Evolutionary conservation across 2,797 vertebrate genomes (phyloP).

Genomic region (Anguilla megastoma): DNA sequence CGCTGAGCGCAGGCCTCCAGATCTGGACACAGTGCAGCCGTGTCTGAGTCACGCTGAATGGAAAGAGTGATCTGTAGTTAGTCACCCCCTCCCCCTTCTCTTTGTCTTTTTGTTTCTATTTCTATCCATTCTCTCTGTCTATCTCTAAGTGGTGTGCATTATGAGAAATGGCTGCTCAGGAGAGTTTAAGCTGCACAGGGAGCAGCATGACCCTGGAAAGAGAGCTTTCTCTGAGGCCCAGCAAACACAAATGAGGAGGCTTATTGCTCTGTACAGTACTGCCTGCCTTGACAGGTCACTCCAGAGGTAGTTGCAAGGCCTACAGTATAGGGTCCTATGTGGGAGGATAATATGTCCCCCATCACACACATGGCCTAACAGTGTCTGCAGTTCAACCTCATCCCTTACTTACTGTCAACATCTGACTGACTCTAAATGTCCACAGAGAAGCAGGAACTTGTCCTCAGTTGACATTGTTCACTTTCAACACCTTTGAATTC

Average conservation of each 20-base stretch:
- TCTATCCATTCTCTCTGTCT: neutral
- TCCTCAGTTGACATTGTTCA: conserved; percentile 12
- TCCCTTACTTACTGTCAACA: neutral
- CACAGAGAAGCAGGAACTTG: neutral
- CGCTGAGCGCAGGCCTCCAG: neutral
- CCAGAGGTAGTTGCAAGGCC: neutral
- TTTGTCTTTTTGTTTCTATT: conserved; percentile 18
- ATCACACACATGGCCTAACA: neutral
- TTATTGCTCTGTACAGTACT: neutral
- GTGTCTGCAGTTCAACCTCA: conserved; percentile 7
- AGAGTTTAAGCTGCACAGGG: neutral
- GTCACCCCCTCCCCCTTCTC: neutral
- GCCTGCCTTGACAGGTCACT: neutral
- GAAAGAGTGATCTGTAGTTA: conserved; percentile 7
- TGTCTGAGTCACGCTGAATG: conserved; percentile 4
- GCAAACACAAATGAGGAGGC: neutral
- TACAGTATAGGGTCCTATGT: neutral
- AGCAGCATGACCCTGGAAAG: neutral
- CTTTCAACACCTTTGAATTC: conserved; percentile 4
- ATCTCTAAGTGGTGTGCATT: neutral
- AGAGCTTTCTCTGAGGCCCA: neutral
- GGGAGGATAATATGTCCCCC: neutral
- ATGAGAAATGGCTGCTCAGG: neutral
- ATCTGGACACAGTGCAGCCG: neutral
- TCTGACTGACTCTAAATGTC: neutral